Conservation (phyloP, 2,888 invertebrate genomes). For the Koerneria pararmatus region DNA sequence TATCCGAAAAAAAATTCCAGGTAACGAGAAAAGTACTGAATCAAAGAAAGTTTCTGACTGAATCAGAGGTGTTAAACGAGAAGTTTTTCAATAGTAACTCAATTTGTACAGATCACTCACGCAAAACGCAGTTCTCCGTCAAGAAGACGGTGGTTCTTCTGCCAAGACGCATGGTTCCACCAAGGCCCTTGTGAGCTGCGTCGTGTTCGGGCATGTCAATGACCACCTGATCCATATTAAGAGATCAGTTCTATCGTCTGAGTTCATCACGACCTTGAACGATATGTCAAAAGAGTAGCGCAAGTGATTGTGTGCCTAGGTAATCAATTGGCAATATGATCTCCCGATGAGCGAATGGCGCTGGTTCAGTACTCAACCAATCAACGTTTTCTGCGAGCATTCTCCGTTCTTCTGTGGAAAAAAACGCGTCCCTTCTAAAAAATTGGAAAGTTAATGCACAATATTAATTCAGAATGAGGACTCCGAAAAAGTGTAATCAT, state of each 20-base stretch:
- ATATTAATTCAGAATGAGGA: neutral
- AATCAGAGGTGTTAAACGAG: neutral
- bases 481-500: neutral
- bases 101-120: constrained; percentile 53
- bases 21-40: too few relatives aligned
- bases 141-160: constrained; percentile 80
- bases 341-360: too few relatives aligned
- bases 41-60: neutral
- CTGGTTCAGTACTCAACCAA: too few relatives aligned
- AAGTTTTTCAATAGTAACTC: neutral
- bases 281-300: neutral
- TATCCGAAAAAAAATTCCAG: too few relatives aligned
- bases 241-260: neutral
- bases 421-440: too few relatives aligned
- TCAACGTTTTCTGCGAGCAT: too few relatives aligned
- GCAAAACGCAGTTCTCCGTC: constrained; percentile 61
- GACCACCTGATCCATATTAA: constrained; percentile 66
- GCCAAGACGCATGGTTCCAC: constrained; percentile 96
- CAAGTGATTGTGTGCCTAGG: too few relatives aligned
- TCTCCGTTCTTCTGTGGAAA: too few relatives aligned
- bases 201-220: constrained; percentile 96
- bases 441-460: too few relatives aligned
- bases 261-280: neutral
- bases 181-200: constrained; percentile 73
- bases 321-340: too few relatives aligned